Evolutionary conservation across 35 echinoderm and acorn worm genomes (phyloP).

Genomic region (Nesometra sesokonis): DNA sequence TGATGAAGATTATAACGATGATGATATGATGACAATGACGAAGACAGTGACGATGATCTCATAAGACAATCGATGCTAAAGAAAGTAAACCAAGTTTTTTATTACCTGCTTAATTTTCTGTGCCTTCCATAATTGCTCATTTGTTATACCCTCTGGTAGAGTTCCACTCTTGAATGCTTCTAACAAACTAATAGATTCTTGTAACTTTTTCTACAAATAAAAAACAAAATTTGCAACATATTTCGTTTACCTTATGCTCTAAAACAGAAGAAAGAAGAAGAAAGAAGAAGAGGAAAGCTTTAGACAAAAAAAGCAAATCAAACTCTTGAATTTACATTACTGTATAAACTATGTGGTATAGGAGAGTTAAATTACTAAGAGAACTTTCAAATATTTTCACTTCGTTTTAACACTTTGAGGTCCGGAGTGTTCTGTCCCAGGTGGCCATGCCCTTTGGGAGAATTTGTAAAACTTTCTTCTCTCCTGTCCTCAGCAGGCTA

Average conservation of each 20-base stretch:
- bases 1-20: not conserved
- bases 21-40: not conserved
- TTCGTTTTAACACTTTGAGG: too few species aligned
- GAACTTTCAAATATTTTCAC: too few species aligned
- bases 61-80: not conserved
- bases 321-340: too few species aligned
- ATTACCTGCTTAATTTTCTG: slow-evolving; percentile 84
- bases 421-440: too few species aligned
- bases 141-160: slow-evolving; percentile 44
- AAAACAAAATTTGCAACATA: not conserved
- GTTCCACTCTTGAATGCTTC: slow-evolving; percentile 54
- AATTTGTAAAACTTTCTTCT: too few species aligned
- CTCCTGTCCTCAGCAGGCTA: too few species aligned
- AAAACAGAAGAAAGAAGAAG: not conserved
- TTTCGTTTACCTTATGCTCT: not conserved
- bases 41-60: not conserved
- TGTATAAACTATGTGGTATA: too few species aligned
- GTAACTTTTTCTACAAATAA: slow-evolving; percentile 49
- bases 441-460: too few species aligned
- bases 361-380: too few species aligned
- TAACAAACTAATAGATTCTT: slow-evolving; percentile 46
- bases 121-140: slow-evolving; percentile 76
- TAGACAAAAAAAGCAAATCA: not conserved
- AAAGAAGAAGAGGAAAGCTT: not conserved
- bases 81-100: not conserved